These are phyloP conservation scores for Cirrhinus mrigala DNA, from an alignment of 2,797 vertebrate genomes.

Conservation along the genomic window DNA sequence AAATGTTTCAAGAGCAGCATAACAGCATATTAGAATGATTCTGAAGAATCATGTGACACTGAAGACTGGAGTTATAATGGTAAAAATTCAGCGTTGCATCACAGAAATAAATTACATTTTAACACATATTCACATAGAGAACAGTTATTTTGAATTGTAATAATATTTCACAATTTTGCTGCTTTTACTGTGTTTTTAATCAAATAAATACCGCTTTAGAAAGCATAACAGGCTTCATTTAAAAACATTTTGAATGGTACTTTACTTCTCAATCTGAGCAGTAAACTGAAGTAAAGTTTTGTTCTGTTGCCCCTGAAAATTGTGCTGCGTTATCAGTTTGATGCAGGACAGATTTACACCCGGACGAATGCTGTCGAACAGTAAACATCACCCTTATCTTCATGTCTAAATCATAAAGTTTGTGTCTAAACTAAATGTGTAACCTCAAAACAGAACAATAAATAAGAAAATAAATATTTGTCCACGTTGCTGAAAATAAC, in stretches of 20 bases:
- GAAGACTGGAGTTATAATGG: not conserved
- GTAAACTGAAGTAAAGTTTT: conserved; percentile 16
- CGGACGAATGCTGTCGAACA: not conserved
- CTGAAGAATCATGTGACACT: not conserved
- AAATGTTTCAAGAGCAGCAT: not conserved
- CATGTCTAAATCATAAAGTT: conserved; percentile 11
- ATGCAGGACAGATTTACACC: conserved; percentile 40
- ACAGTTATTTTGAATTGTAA: not conserved
- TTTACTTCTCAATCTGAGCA: not conserved
- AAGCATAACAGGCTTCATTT: not conserved
- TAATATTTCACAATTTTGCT: not conserved
- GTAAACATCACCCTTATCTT: conserved; percentile 38
- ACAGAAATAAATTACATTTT: not conserved
- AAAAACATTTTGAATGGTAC: not conserved
- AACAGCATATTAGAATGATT: not conserved
- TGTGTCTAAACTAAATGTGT: not conserved
- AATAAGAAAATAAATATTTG: conserved; percentile 32
- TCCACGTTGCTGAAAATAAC: conserved; percentile 8
- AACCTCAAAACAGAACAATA: conserved; percentile 37
- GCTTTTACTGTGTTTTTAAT: not conserved
- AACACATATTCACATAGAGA: not conserved
- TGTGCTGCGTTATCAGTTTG: conserved; percentile 32
- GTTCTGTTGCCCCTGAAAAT: conserved; percentile 35
- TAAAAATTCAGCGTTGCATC: not conserved
- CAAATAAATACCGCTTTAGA: not conserved